Evolutionary conservation across 2,113 vertebrate genomes (phyloP), one percentile per base, ranked within the genome.

Genomic region (Arenaria interpres): DNA sequence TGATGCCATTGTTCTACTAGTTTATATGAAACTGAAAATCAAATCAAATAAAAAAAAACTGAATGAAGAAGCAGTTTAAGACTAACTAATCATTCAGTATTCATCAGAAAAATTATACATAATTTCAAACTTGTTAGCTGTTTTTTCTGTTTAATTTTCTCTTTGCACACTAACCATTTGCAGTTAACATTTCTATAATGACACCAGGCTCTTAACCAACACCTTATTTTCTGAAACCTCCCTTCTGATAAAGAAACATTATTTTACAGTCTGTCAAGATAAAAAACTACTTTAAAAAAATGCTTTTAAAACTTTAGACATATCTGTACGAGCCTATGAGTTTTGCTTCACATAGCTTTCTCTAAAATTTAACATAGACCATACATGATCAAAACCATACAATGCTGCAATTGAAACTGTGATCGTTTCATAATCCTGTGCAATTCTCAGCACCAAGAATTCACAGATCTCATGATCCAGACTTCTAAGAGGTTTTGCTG

Each of bases 331-430:
- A 25, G 7, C 17, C 33, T 59, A 20, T 69, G 33, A 81, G 14
- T 11, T 41, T 75, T 86, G 46, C 50, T 59, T 90, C 17, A 71
- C 28, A 46, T 20, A 35, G 9, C 14, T 85, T 46, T 59, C 56
- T 53, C 33, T 90, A 41, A 64, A 75, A 35, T 12, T 62, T 68
- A 68, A 37, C 24, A 57, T 8, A n/a, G 39, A 50, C 8, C 0
- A 0, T 41, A 48, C 45, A 14, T 25, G n/a, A 60, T 21, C 14
- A 60, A 54, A 85, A 63, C 1, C 4, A 43, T 27, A 41, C 0
- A 2, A 57, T 27, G 43, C 21, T 62, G 41, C 35, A 60, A 23
- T 14, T 20, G 46, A 73, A 91, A 51, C 9, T 39, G 35, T 72
- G 66, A 14, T 30, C 9, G 57, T 39, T 60, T 62, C 45, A 68